These are phyloP conservation scores for Parasteatoda tepidariorum DNA, from an alignment of 1,140 invertebrate species.

Conservation along the genomic window DNA sequence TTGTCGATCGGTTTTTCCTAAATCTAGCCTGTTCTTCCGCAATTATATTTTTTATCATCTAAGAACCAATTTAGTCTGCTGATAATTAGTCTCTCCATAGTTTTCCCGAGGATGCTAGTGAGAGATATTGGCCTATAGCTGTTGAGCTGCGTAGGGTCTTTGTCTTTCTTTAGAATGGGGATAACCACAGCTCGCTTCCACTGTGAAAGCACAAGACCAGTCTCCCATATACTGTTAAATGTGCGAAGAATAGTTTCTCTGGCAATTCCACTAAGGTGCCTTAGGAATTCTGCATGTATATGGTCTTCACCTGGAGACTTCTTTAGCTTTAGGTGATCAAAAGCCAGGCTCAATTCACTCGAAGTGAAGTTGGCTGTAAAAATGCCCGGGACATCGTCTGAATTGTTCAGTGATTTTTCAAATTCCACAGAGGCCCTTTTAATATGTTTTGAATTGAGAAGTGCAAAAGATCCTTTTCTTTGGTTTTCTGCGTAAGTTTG, in stretches of 20 bases:
- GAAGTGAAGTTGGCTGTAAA: conserved; percentile 2
- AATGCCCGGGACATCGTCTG: not conserved
- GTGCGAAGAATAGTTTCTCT: not conserved
- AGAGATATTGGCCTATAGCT: conserved; percentile 11
- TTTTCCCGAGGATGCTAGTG: not conserved
- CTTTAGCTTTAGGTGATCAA: not conserved
- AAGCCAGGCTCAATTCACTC: not conserved
- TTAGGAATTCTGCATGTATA: not conserved
- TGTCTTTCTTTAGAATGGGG: not conserved
- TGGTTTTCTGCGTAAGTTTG: not conserved
- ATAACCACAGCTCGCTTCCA: conserved; percentile 3
- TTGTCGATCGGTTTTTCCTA: not conserved
- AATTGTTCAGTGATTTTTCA: not conserved
- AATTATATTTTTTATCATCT: not conserved
- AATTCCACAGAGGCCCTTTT: not conserved
- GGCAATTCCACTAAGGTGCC: not conserved
- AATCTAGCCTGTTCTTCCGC: conserved; percentile 13
- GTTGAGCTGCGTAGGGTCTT: not conserved
- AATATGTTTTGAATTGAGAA: not conserved
- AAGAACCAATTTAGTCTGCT: conserved; percentile 24
- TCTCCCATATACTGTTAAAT: conserved; percentile 7
- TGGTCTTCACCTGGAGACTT: conserved; percentile 1
- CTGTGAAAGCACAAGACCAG: not conserved
- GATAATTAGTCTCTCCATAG: conserved; percentile 3
- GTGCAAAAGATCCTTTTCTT: not conserved